Evolutionary conservation across 2,888 invertebrate species (phyloP).

Genomic region (Tetropium fuscum): DNA sequence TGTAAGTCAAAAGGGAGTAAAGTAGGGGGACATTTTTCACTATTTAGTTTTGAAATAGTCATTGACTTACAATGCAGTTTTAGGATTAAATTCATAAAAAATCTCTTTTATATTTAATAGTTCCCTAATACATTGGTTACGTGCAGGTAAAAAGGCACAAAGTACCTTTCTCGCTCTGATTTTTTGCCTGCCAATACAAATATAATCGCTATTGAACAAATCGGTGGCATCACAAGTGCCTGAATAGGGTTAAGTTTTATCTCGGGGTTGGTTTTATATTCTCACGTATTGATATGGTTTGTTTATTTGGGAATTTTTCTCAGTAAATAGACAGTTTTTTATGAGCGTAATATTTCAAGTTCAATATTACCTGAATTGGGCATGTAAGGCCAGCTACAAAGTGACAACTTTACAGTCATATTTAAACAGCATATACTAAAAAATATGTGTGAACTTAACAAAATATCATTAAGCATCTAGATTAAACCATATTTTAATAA

Average conservation of each 20-base stretch:
- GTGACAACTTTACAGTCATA: no score
- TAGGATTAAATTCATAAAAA: constrained; percentile 57
- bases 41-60: constrained; percentile 59
- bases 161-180: constrained; percentile 54
- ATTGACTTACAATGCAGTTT: constrained; percentile 62
- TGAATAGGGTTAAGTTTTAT: constrained; percentile 57
- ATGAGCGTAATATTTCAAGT: neutral
- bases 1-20: constrained; percentile 56
- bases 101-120: constrained; percentile 50
- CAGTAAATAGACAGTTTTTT: constrained; percentile 3
- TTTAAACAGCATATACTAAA: no score
- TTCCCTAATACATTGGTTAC: constrained; percentile 43
- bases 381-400: no score
- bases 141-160: constrained; percentile 51
- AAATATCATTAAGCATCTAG: no score
- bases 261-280: constrained; percentile 51
- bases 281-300: constrained; percentile 45
- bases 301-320: constrained; percentile 10
- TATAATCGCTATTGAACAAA: constrained; percentile 64
- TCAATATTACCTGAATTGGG: no score
- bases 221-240: constrained; percentile 63
- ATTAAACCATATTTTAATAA: no score
- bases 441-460: no score
- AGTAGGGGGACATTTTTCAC: constrained; percentile 56
- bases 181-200: constrained; percentile 57